Base-by-base conservation (phyloP, 2,113 vertebrate genomes). In the Callospermophilus lateralis region DNA sequence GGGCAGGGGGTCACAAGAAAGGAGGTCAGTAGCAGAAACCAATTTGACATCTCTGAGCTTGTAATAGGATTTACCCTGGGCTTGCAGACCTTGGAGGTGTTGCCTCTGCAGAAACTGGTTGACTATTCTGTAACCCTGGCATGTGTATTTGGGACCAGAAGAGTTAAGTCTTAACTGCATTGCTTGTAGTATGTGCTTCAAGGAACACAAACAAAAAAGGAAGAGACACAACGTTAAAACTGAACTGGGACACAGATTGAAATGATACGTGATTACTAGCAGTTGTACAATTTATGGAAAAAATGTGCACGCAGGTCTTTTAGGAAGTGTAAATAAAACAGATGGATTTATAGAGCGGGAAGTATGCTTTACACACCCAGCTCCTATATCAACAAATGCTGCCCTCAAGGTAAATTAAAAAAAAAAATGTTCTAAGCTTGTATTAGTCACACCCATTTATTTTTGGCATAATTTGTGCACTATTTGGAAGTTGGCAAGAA, bases 381-480 rank as follows among this genome's bases (percentile, higher is more conserved):
- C 94, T 98, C 95, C 97, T 97, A 97, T 97, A 97, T 98, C 98
- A 98, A 97, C 98, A 98, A 98, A 98, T 96, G 92, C 94, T 98
- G 97, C 97, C 98, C 97, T 97, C 87, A 97, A 98, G 98, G 98
- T 98, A 98, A 98, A 97, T 95, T 53, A 30, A 13, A 73, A 79
- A 70, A 51, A 93, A 92, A 94, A 96, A 96, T 94, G 96, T 98
- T 98, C 98, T 98, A 67, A 98, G 98, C 98, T 98, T 98, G 97
- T 98, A 98, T 99, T 98, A 99, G 98, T 98, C 98, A 98, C 98
- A 98, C 98, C 98, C 98, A 98, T 98, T 98, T 98, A 98, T 99
- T 99, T 98, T 98, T 98, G 98, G 98, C 98, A 98, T 98, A 98
- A 98, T 98, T 98, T 98, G 97, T 93, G 94, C 97, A 97, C 98